Conservation (phyloP, 2,888 invertebrate species). For the Osmoderma eremita region DNA sequence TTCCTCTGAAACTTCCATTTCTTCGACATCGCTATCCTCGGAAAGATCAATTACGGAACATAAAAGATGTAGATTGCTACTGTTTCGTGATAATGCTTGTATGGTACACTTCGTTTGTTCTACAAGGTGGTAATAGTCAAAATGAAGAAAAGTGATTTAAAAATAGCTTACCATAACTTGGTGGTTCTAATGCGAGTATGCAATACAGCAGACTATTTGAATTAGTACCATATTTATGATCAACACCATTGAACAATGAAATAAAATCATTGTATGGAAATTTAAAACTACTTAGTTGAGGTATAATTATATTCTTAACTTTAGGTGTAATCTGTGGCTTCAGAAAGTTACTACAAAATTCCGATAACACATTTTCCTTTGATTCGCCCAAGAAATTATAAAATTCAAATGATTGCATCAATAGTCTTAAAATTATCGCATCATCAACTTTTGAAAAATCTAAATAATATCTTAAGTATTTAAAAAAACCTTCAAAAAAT, state of each 20-base stretch:
- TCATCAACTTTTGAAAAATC: constrained; percentile 74
- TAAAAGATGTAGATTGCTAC: constrained; percentile 60
- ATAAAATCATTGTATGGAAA: constrained; percentile 66
- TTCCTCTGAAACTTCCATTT: constrained; percentile 64
- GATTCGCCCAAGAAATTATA: constrained; percentile 66
- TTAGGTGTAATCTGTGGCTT: constrained; percentile 74
- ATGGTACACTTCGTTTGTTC: constrained; percentile 50
- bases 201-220: constrained; percentile 73
- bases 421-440: constrained; percentile 78
- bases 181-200: constrained; percentile 74
- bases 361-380: constrained; percentile 64
- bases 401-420: constrained; percentile 78
- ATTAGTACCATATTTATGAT: constrained; percentile 60
- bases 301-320: constrained; percentile 76
- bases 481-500: constrained; percentile 75
- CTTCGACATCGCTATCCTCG: constrained; percentile 70
- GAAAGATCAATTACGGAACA: constrained; percentile 66
- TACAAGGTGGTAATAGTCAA: constrained; percentile 33
- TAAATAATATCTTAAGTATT: constrained; percentile 74
- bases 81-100: constrained; percentile 66
- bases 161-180: constrained; percentile 70
- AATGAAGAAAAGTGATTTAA: neutral
- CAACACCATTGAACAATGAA: constrained; percentile 56
- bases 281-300: constrained; percentile 69
- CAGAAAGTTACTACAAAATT: constrained; percentile 75